phyloP scores from a whole-genome alignment of 2,888 invertebrate species.

The Stratiomys singularior region DNA sequence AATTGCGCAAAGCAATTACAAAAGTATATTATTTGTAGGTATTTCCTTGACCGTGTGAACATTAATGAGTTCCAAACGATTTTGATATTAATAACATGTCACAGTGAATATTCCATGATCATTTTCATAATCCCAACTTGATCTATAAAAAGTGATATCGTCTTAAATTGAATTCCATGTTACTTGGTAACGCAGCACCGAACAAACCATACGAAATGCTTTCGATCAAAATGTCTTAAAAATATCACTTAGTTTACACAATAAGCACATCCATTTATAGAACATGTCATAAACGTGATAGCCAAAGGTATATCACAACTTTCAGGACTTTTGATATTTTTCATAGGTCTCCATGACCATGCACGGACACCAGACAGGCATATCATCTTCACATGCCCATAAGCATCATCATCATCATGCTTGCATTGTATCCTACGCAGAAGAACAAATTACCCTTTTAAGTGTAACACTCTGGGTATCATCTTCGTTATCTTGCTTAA shows the following conservation, averaged over 20 bases:
- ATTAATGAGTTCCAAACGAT: no score
- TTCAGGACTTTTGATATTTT: conserved; percentile 29
- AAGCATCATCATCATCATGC: conserved; percentile 9
- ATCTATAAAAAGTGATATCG: neutral
- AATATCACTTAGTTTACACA: conserved; percentile 29
- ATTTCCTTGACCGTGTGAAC: no score
- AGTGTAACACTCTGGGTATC: conserved; percentile 51
- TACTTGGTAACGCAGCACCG: neutral
- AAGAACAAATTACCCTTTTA: conserved; percentile 53
- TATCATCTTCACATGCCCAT: conserved; percentile 5
- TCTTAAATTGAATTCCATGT: conserved; percentile 23
- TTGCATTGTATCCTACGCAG: conserved; percentile 32
- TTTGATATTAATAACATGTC: no score
- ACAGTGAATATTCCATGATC: no score
- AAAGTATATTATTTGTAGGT: no score
- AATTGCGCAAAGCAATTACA: no score
- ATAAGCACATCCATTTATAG: conserved; percentile 27
- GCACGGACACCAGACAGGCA: neutral
- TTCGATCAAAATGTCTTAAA: conserved; percentile 26
- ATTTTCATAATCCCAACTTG: no score
- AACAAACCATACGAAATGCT: neutral
- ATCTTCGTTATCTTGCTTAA: conserved; percentile 41
- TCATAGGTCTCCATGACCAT: neutral
- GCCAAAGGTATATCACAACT: conserved; percentile 37
- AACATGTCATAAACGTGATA: conserved; percentile 41